Conservation (phyloP, 2,113 vertebrate genomes). For the Setophaga petechia region DNA sequence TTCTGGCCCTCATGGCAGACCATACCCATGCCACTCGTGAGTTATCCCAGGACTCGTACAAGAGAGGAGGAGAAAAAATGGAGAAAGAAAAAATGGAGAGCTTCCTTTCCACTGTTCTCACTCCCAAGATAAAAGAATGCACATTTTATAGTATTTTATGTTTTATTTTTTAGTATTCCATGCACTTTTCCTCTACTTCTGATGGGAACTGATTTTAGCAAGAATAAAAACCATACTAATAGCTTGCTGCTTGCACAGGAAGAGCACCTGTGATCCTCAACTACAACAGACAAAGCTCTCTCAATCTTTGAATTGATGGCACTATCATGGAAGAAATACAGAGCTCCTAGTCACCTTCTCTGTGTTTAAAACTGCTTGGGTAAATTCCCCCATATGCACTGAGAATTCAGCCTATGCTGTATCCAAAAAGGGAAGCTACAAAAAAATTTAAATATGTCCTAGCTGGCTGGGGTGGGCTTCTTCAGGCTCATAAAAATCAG, state of each 20-base stretch:
- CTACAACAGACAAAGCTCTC: background rate
- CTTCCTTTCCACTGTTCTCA: background rate
- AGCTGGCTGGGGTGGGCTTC: background rate
- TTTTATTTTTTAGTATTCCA: background rate
- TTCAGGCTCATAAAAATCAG: background rate
- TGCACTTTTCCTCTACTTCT: background rate
- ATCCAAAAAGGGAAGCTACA: background rate
- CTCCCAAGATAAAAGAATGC: background rate
- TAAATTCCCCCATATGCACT: background rate
- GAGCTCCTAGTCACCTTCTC: background rate
- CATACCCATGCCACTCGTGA: accelerated
- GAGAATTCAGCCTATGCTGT: background rate
- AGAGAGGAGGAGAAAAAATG: background rate
- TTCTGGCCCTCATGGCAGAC: background rate
- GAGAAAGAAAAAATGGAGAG: background rate
- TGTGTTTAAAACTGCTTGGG: background rate
- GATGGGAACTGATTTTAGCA: background rate
- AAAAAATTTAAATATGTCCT: background rate
- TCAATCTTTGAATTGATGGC: background rate
- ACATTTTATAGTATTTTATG: background rate
- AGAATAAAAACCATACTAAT: background rate
- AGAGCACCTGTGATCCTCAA: background rate
- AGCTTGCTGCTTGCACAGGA: background rate
- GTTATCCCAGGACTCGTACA: background rate
- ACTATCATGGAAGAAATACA: background rate